Percentiles rank a stretch among this genome's conserved stretches.
These are phyloP conservation scores for Pocillopora grandis DNA, from an alignment of 92 coral and sea anemone genomes.

Conservation along the genomic window DNA sequence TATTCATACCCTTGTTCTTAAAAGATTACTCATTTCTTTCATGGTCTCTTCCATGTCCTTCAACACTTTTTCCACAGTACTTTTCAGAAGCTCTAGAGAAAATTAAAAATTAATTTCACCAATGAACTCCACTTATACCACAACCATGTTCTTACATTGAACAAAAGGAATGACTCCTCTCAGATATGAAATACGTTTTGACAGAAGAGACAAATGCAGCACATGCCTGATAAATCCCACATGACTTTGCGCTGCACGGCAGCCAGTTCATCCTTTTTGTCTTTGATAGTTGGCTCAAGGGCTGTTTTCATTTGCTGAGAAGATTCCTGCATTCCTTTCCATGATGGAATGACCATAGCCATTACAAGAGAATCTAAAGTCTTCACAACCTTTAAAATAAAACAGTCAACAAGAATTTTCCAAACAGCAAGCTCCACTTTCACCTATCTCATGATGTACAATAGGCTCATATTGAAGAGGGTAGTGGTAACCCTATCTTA, in stretches of 20 bases:
- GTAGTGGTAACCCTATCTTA: no score
- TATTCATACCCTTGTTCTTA: slow-evolving; percentile 40
- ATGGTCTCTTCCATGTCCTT: slow-evolving; percentile 48
- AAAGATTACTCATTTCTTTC: slow-evolving; percentile 55
- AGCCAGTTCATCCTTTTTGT: slow-evolving; percentile 83
- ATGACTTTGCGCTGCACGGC: slow-evolving; percentile 81
- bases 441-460: background rate
- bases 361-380: slow-evolving; percentile 86
- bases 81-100: slow-evolving; percentile 45
- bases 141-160: no score
- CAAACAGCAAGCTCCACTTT: background rate
- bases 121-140: background rate
- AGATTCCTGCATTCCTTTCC: slow-evolving; percentile 81
- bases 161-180: no score
- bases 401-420: no score
- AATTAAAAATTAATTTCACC: background rate
- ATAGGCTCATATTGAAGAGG: background rate
- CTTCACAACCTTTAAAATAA: slow-evolving; percentile 69
- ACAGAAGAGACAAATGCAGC: background rate
- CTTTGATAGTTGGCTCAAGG: slow-evolving; percentile 75
- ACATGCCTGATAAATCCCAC: slow-evolving; percentile 76
- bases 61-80: slow-evolving; percentile 45
- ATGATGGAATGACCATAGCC: slow-evolving; percentile 98
- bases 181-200: no score
- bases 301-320: slow-evolving; percentile 71